Evolutionary conservation across 2,113 vertebrate species (phyloP), one percentile per base, ranked within the genome.

Genomic region (Syrmaticus mikado): DNA sequence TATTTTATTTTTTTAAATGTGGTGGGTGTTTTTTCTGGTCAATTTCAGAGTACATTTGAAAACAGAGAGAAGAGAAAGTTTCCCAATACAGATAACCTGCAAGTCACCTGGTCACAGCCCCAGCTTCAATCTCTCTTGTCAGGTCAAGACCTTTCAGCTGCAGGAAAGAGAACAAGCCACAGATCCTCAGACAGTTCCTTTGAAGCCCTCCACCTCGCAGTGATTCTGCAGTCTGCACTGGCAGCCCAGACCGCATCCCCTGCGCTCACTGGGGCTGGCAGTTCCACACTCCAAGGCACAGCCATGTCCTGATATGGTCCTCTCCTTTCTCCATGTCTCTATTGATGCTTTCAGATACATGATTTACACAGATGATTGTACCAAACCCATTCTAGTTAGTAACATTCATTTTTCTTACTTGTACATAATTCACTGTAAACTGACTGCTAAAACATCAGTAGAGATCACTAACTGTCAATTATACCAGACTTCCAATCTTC

Each of bases 301-400:
- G 30, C 18, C 45, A 77, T 1, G 0, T 8, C 20, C 70, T 55
- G 32, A 16, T 3, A 4, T 0, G 2, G 38, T 15, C 66, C 38
- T 45, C 48, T 64, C 61, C 43, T 17, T 8, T 40, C 20, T 28
- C 50, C 27, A 19, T 1, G 24, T 27, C 38, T 60, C 24, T 8
- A 27, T 60, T 36, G 4, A 12, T 18, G 9, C 43, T 45, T 10
- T 30, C 34, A 61, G 14, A 82, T 5, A 15, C 0, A 48, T 0
- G 16, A 36, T 64, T 93, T 58, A 61, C 13, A 81, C 8, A 50
- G 34, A 28, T 1, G 16, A 40, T 8, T 40, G 24, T 14, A 62
- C 43, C 68, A 62, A 24, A 85, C 40, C 34, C 52, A 62, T 11
- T 58, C 34, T 6, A 41, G 60, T 2, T 32, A 11, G 58, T 13